Conservation (phyloP, 2,113 vertebrate species). For the Ictalurus furcatus region DNA sequence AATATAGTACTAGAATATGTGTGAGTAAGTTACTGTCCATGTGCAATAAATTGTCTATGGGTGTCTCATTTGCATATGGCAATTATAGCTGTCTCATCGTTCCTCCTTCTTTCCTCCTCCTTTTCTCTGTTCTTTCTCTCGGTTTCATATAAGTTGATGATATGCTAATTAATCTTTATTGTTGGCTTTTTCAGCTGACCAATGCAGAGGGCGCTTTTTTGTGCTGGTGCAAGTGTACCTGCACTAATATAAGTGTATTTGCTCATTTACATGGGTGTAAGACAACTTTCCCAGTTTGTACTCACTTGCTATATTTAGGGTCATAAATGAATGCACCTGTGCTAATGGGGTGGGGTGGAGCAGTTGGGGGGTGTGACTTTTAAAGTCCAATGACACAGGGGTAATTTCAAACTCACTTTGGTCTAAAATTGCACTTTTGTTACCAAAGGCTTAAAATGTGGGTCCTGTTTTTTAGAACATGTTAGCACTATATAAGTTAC, state of each 20-base stretch:
- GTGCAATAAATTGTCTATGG: constrained; percentile 89
- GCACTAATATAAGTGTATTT: not conserved
- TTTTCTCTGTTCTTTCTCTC: not conserved
- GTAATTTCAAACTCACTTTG: not conserved
- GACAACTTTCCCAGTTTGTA: not conserved
- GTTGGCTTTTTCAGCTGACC: not conserved
- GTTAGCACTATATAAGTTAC: not conserved
- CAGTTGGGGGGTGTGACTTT: not conserved
- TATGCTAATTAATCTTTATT: constrained; percentile 1
- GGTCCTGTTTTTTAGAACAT: not conserved
- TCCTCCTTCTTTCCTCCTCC: not conserved
- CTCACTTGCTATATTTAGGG: not conserved
- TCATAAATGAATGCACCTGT: not conserved
- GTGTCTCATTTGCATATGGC: constrained; percentile 65
- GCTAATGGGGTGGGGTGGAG: not conserved
- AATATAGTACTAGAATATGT: constrained; percentile 83
- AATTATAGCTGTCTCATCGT: not conserved
- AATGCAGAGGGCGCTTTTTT: not conserved
- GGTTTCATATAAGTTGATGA: not conserved
- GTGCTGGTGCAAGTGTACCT: not conserved
- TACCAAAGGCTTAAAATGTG: not conserved
- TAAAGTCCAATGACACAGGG: not conserved
- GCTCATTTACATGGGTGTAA: not conserved
- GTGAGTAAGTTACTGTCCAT: constrained; percentile 76
- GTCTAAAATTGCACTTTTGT: not conserved